Evolutionary conservation across 2,888 invertebrate genomes (phyloP).

Genomic region (Drosophila colorata): DNA sequence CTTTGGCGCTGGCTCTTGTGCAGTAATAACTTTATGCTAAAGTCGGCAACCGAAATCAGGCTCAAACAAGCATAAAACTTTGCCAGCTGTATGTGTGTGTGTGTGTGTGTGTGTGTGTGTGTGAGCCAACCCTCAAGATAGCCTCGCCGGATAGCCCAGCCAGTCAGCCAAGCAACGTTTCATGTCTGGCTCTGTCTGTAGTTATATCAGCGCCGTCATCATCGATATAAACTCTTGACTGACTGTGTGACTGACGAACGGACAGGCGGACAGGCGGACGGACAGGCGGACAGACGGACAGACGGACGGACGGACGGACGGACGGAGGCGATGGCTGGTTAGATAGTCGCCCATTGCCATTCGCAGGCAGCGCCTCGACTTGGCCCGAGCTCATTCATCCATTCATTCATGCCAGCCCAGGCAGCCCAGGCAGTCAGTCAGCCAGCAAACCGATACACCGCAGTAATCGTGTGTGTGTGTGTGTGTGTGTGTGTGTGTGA

Average conservation of each 20-base stretch:
- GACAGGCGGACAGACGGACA: conserved; percentile 24
- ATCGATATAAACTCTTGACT: conserved; percentile 76
- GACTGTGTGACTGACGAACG: conserved; percentile 38
- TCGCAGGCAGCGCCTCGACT: conserved; percentile 38
- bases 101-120: conserved; percentile 29
- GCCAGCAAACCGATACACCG: conserved; percentile 66
- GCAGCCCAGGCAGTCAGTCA: conserved; percentile 23
- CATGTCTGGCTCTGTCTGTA: conserved; percentile 62
- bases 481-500: conserved; percentile 51
- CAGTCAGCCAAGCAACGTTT: conserved; percentile 50
- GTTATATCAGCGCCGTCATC: conserved; percentile 78
- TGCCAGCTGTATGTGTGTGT: conserved; percentile 48
- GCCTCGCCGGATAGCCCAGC: conserved; percentile 33
- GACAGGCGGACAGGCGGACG: conserved; percentile 24
- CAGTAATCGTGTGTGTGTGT: conserved; percentile 42
- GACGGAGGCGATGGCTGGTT: conserved; percentile 50
- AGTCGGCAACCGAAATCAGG: conserved; percentile 61
- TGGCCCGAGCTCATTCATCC: conserved; percentile 74
- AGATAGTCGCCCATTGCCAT: conserved; percentile 60
- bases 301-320: conserved; percentile 29
- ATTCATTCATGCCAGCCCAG: conserved; percentile 74
- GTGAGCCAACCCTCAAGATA: conserved; percentile 55
- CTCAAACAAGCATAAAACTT: conserved; percentile 70
- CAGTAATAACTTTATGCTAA: conserved; percentile 68
- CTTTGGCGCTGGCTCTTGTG: conserved; percentile 39